A percentile compares a stretch with the other conserved stretches of the same genome.
Conservation (phyloP, 2,888 invertebrate species). For the Cataglyphis albicans region DNA sequence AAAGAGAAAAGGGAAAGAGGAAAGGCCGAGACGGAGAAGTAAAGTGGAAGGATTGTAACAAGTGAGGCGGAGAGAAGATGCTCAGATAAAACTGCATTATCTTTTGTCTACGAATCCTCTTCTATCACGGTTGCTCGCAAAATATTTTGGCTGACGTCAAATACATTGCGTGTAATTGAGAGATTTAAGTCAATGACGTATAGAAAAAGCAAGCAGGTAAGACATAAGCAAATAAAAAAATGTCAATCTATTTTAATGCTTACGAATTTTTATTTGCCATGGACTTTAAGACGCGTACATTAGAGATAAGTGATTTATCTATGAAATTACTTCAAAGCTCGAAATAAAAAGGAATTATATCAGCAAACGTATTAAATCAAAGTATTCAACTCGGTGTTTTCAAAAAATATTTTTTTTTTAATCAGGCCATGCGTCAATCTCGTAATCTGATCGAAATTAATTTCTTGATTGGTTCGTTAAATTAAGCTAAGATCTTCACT, state of each 20-base stretch:
- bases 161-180: constrained; percentile 15
- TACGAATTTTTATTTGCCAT: neutral
- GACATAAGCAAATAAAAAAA: neutral
- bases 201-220: neutral
- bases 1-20: neutral
- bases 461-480: neutral
- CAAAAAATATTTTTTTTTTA: constrained; percentile 14
- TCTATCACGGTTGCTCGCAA: neutral
- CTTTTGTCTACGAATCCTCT: neutral
- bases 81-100: constrained; percentile 27
- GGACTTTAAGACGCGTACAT: neutral
- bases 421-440: constrained; percentile 33
- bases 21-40: neutral
- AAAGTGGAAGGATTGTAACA: neutral
- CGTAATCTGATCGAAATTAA: constrained; percentile 7
- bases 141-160: constrained; percentile 45
- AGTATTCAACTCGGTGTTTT: neutral
- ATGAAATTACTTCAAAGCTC: constrained; percentile 7
- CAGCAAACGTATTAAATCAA: neutral
- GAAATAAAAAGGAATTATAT: neutral
- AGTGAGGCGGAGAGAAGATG: neutral
- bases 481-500: constrained; percentile 32
- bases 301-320: neutral
- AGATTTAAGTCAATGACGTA: neutral
- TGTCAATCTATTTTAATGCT: neutral